A percentile compares a stretch with the other conserved stretches of the same genome.
Evolutionary conservation across 2,797 vertebrate genomes (phyloP).

Genomic region (Petrocephalus sullivani): DNA sequence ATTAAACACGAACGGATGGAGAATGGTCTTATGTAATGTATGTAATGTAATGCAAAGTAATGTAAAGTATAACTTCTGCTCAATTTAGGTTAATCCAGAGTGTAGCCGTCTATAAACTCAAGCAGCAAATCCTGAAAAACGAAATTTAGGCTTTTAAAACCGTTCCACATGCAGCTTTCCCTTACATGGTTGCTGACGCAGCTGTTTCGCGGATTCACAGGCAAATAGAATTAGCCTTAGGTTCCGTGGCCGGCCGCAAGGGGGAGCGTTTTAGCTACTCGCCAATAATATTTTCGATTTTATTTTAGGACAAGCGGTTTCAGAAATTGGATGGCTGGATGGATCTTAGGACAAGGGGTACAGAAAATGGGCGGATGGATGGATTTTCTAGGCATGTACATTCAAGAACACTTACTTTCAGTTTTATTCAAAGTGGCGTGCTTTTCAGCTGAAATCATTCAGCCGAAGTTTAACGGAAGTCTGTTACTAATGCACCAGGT

Average conservation of each 20-base stretch:
- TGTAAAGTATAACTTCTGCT: neutral
- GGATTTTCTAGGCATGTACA: neutral
- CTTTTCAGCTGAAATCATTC: neutral
- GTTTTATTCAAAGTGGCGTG: neutral
- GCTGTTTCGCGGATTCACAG: neutral
- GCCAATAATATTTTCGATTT: neutral
- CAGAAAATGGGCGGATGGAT: neutral
- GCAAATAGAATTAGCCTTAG: neutral
- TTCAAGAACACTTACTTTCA: too few relatives aligned
- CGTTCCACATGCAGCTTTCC: neutral
- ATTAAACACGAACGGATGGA: neutral
- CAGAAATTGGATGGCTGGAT: neutral
- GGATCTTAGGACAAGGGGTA: neutral
- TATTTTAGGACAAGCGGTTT: neutral
- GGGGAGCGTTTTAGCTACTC: neutral
- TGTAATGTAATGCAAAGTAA: neutral
- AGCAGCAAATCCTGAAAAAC: neutral
- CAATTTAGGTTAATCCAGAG: neutral
- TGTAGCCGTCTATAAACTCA: neutral
- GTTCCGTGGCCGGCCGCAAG: neutral
- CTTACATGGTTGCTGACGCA: neutral
- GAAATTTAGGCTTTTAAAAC: neutral
- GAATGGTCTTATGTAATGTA: neutral
- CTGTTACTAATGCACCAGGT: neutral
- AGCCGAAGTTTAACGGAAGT: too few relatives aligned